phyloP scores from a whole-genome alignment of 2,888 invertebrate genomes.

The Synanthedon formicaeformis region DNA sequence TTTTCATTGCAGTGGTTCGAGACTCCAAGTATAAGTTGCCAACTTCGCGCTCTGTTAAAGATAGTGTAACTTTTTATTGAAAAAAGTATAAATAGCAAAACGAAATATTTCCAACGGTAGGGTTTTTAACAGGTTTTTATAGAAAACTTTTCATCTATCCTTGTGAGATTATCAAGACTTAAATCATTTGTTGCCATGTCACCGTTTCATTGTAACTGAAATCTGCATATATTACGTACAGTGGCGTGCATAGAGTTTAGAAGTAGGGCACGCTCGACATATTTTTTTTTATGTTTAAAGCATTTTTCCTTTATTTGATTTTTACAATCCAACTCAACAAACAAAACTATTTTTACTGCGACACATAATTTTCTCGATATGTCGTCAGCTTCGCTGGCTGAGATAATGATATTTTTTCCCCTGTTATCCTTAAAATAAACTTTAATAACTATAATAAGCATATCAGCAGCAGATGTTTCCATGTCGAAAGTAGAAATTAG shows the following conservation, averaged over 20 bases:
- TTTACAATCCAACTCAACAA: neutral
- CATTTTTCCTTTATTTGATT: too few relatives aligned
- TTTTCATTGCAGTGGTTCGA: neutral
- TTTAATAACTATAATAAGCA: too few relatives aligned
- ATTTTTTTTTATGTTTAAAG: too few relatives aligned
- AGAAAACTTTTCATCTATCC: neutral
- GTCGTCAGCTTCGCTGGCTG: too few relatives aligned
- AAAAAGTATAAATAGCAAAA: too few relatives aligned
- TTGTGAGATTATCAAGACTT: constrained; percentile 2
- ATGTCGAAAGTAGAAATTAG: too few relatives aligned
- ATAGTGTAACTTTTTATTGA: constrained; percentile 8
- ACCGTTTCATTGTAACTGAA: constrained; percentile 7
- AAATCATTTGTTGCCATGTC: constrained; percentile 6
- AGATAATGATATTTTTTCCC: too few relatives aligned
- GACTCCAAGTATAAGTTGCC: constrained; percentile 1
- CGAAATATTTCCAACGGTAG: too few relatives aligned
- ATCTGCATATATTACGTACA: constrained; percentile 1
- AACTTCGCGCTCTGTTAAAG: constrained; percentile 5
- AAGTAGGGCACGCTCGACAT: too few relatives aligned
- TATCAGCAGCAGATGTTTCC: too few relatives aligned
- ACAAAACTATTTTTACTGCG: neutral
- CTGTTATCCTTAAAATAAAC: too few relatives aligned
- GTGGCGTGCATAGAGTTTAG: neutral
- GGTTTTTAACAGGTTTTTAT: too few relatives aligned
- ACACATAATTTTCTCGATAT: neutral